Evolutionary conservation across 2,888 invertebrate species (phyloP), one percentile per base, ranked within the genome.

Genomic region (Ametastegia equiseti): DNA sequence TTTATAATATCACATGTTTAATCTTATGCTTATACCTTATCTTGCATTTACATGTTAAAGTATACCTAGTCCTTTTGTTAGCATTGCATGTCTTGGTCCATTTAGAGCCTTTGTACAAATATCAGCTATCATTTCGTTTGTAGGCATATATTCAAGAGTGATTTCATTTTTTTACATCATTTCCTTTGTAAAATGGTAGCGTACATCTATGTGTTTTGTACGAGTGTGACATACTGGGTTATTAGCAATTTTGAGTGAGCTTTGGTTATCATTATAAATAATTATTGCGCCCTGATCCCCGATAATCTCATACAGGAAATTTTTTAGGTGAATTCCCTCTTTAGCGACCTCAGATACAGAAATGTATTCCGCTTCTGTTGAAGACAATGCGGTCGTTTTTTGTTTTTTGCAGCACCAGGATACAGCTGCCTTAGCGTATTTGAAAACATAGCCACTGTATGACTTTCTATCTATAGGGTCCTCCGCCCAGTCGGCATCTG

Each of bases 401-500:
- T 80, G 80, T 36, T 80, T 80, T 50, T 33, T 80, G 57, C 69
- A 54, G 7, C 54, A 39, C 80, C 80, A 80, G 50, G 69, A 69
- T n/a, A 80, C 57, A 1, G 57, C 50, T 11, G 33, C 45, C 19
- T 54, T 36, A 13, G 39, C 69, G 11, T 54, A 2, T 23, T 54
- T 69, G 13, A 80, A 71, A 27, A 23, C 67, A 39, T 57, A 80
- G 13, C 80, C 80, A 23, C 71, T 80, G 39, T 69, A 30, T 23
- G 71, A 80, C 27, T 54, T 39, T 77, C 81, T 63, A 15, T 81
- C 81, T 9, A 13, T 27, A 13, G 47, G 47, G 71, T 71, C 23
- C 9, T 80, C 71, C 30, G 39, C 71, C 71, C 80, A 80, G 15
- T 80, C 80, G 36, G 80, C 80, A 36, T 80, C 80, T 11, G 71